Evolutionary conservation across 2,113 vertebrate species (phyloP).

Genomic region (Pseudonaja textilis): DNA sequence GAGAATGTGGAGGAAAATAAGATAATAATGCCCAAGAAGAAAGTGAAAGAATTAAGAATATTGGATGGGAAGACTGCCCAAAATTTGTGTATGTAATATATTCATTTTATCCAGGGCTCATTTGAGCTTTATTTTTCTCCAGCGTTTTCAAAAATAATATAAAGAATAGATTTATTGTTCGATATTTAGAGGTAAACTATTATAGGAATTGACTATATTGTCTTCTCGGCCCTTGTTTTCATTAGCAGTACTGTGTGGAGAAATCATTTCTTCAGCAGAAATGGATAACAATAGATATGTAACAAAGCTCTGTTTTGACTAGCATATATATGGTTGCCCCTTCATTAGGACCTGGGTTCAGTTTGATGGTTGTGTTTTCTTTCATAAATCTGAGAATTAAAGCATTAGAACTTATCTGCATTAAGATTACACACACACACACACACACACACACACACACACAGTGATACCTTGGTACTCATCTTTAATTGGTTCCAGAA

Average conservation of each 20-base stretch:
- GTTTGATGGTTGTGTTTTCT: background rate
- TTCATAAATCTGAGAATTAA: too few relatives aligned
- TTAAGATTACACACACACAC: background rate
- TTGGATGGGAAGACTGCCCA: constrained; percentile 92
- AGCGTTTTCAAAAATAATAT: background rate
- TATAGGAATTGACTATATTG: background rate
- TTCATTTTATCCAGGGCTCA: background rate
- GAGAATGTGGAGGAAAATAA: constrained; percentile 81
- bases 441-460: too few relatives aligned
- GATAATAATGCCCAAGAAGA: constrained; percentile 81
- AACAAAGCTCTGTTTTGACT: background rate
- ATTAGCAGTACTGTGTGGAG: background rate
- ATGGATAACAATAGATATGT: background rate
- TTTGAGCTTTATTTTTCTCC: background rate
- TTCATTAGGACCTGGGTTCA: background rate
- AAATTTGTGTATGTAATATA: constrained; percentile 89
- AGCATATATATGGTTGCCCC: background rate
- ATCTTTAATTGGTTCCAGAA: too few relatives aligned
- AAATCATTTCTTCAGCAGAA: background rate
- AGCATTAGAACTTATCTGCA: background rate
- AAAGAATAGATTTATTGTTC: background rate
- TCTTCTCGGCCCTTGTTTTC: background rate
- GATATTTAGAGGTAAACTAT: background rate
- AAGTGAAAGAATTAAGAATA: constrained; percentile 88
- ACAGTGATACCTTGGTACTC: too few relatives aligned